Base-by-base conservation (phyloP, 1,140 invertebrate genomes). In the Conus betulinus region DNA sequence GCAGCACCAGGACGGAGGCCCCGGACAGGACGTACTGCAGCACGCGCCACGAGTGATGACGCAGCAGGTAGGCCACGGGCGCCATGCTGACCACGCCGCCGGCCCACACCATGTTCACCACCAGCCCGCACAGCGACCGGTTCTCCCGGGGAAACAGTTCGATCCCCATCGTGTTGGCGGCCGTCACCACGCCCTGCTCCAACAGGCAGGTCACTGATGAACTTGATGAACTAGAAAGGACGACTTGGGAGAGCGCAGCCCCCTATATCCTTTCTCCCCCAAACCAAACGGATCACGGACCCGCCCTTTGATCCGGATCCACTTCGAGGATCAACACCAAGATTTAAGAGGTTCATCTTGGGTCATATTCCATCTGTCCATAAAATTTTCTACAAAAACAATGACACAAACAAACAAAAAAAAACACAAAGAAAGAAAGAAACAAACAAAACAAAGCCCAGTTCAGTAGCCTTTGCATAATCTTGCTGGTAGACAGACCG, bases 91-190 rank as follows among this genome's bases (percentile, higher is more conserved):
- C 85, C 39, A 89, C 88, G 55, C 91, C 89, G 0, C 82, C 88
- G 6, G 88, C 90, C 91, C 91, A 91, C 51, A 90, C 85, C 5
- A 91, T 17, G 13, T 89, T 82, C 27, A 88, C 83, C 39, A 91
- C 52, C 55, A 90, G 81, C 17, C 87, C 88, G 5, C 89, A 71
- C 55, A 85, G 81, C 25, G 87, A 88, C 0, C 91, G 87, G 7
- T 53, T 23, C n/a, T 90, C 82, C 17, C 82, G 89, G 4, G 91
- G 90, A 27, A 91, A 87, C 51, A 91, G 57, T 81, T 91, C 91
- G 25, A 90, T 86, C 11, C 84, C 88, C 88, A 91, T 87, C 6
- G 88, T 89, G 55, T 84, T 87, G 51, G 87, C 76, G 39, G 60
- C 63, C 5, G 79, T 86, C 27, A 71, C 53, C 53, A 82, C 87